Percentiles rank a stretch among this genome's conserved stretches.
Evolutionary conservation across 2,113 vertebrate genomes (phyloP).

Genomic region (Brachirus orientalis): DNA sequence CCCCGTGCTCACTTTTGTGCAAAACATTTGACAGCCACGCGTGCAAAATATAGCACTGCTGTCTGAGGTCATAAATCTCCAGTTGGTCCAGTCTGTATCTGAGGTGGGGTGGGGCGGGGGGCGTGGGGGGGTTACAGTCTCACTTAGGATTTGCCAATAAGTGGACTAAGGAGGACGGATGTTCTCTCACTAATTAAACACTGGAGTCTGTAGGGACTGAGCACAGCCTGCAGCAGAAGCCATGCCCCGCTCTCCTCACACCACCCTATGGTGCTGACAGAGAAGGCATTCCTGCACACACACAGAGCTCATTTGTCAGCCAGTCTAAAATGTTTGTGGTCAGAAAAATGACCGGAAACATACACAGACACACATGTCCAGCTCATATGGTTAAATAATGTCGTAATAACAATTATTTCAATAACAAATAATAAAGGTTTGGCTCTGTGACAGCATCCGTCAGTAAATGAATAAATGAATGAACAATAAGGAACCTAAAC

Average conservation of each 20-base stretch:
- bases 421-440: no score
- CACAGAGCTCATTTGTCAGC: slow-evolving; percentile 35
- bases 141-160: slow-evolving; percentile 58
- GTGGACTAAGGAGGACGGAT: slow-evolving; percentile 57
- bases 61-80: slow-evolving; percentile 36
- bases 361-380: background rate
- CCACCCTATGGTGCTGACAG: slow-evolving; percentile 53
- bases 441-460: no score
- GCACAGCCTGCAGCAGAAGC: slow-evolving; percentile 47
- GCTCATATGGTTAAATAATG: no score
- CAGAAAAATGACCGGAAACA: background rate
- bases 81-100: slow-evolving; percentile 16
- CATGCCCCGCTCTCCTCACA: slow-evolving; percentile 59
- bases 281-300: slow-evolving; percentile 61
- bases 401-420: no score
- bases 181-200: slow-evolving; percentile 73
- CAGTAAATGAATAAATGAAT: no score
- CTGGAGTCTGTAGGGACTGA: slow-evolving; percentile 52
- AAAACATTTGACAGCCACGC: background rate
- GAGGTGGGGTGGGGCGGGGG: slow-evolving; percentile 3
- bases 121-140: slow-evolving; percentile 37
- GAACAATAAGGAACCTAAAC: no score
- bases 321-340: background rate
- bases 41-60: slow-evolving; percentile 9
- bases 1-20: background rate